These are phyloP conservation scores for Phortica variegata DNA, from an alignment of 1,140 invertebrate species.

Conservation along the genomic window DNA sequence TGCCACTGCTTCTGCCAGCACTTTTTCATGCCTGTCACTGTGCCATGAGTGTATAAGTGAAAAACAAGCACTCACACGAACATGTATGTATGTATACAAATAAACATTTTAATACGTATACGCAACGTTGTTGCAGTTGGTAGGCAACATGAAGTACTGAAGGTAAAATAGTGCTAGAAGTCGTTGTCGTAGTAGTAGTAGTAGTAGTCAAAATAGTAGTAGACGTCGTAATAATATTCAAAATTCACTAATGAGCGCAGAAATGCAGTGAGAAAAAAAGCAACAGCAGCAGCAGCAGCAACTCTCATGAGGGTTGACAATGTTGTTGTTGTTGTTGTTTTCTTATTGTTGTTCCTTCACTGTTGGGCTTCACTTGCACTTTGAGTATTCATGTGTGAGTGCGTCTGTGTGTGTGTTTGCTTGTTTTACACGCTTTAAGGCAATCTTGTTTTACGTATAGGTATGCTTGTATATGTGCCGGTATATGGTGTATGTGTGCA, in stretches of 20 bases:
- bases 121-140: no score
- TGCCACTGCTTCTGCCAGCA: no score
- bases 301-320: no score
- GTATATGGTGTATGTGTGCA: neutral
- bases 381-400: conserved; percentile 9
- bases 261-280: neutral
- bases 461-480: neutral
- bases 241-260: conserved; percentile 51
- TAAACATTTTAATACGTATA: no score
- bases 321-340: no score
- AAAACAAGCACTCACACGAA: no score
- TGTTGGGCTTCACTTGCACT: no score
- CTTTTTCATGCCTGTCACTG: no score
- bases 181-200: neutral
- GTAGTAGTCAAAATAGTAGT: conserved; percentile 46
- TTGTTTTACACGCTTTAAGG: neutral
- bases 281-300: no score
- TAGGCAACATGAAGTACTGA: no score
- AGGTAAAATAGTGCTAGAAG: conserved; percentile 24
- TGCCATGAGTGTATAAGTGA: no score
- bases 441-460: conserved; percentile 2
- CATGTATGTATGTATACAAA: conserved; percentile 46
- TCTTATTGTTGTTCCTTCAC: no score
- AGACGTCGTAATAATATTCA: conserved; percentile 53
- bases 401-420: neutral